Evolutionary conservation across 2,113 vertebrate genomes (phyloP).

Genomic region (Heliornis fulica): DNA sequence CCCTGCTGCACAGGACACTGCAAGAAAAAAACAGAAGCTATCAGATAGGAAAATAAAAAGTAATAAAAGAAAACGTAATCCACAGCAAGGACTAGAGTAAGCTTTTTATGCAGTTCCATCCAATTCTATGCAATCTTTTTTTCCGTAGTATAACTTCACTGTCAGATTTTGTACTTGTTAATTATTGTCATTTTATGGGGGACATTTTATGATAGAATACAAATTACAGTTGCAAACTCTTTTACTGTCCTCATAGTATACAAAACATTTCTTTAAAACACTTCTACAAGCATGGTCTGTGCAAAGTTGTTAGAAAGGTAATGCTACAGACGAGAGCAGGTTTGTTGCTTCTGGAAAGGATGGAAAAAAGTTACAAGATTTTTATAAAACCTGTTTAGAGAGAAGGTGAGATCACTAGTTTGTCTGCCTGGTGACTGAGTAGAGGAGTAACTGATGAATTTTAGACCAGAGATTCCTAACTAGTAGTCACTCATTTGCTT

Average conservation of each 20-base stretch:
- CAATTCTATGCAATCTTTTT: no score
- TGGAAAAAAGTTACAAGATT: neutral
- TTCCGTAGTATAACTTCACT: neutral
- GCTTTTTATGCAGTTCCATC: neutral
- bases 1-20: neutral
- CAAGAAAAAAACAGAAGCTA: neutral
- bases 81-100: neutral
- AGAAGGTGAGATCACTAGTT: neutral
- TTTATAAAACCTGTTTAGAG: neutral
- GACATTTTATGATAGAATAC: neutral
- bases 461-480: neutral
- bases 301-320: neutral
- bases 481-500: neutral
- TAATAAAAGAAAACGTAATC: neutral
- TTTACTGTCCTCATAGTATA: neutral
- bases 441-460: neutral
- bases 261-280: neutral
- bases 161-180: neutral
- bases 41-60: neutral
- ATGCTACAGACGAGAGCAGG: neutral
- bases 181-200: neutral
- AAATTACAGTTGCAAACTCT: neutral
- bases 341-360: neutral
- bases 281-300: neutral
- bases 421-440: neutral